Conservation (phyloP, 2,888 invertebrate genomes). For the Thereva nobilitata region DNA sequence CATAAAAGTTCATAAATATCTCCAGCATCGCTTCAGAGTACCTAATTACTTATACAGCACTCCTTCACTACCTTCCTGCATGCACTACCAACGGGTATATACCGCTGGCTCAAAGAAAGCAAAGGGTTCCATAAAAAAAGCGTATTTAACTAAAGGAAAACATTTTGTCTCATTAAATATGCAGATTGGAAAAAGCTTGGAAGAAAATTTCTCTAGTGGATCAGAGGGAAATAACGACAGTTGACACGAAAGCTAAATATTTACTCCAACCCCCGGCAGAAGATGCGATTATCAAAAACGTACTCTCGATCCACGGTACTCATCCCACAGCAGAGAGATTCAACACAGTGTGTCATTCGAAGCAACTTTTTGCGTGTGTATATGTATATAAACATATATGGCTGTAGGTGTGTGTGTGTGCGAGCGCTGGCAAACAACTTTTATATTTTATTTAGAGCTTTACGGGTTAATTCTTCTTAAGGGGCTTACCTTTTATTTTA, state of each 20-base stretch:
- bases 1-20: too few species aligned
- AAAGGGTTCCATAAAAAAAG: conserved; percentile 32
- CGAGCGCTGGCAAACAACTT: conserved; percentile 36
- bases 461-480: conserved; percentile 43
- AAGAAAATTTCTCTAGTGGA: conserved; percentile 31
- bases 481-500: conserved; percentile 42
- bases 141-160: conserved; percentile 39
- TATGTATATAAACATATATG: too few species aligned
- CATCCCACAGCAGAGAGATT: neutral
- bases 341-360: neutral
- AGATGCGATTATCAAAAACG: conserved; percentile 19
- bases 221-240: conserved; percentile 23
- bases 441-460: conserved; percentile 42
- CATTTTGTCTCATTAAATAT: conserved; percentile 42
- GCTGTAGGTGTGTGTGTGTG: neutral
- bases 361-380: conserved; percentile 7
- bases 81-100: too few species aligned
- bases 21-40: too few species aligned
- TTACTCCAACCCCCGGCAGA: neutral
- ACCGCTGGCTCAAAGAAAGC: neutral
- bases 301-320: neutral
- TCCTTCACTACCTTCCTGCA: too few species aligned
- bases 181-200: conserved; percentile 42
- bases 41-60: too few species aligned
- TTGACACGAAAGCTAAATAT: conserved; percentile 15